These are phyloP conservation scores for Alentia gelatinosa DNA, from an alignment of 2,888 invertebrate genomes.

Conservation along the genomic window DNA sequence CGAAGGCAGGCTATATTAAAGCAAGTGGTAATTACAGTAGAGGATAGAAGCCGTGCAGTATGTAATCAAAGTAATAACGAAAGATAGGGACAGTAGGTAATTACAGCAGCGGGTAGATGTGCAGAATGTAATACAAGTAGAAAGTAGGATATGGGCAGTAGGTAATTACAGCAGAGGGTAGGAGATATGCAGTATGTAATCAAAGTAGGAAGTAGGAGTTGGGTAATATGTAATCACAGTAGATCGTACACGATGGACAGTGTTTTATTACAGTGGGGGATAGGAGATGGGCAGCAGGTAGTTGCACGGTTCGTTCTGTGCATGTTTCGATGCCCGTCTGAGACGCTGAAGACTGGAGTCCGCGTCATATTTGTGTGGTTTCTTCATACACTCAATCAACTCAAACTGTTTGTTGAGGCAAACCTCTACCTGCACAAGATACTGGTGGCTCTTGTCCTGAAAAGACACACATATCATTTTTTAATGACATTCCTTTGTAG, in stretches of 20 bases:
- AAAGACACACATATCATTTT: neutral
- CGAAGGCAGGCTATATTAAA: no score
- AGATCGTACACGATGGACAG: neutral
- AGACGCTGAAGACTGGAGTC: neutral
- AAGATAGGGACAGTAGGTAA: neutral
- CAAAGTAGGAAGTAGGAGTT: neutral
- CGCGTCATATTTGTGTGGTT: neutral
- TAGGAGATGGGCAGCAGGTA: slow-evolving; percentile 12
- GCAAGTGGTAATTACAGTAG: no score
- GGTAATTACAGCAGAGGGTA: neutral
- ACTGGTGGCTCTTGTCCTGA: neutral
- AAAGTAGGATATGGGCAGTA: neutral
- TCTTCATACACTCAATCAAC: neutral
- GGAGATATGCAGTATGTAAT: neutral
- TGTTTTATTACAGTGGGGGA: neutral
- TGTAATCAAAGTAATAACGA: no score
- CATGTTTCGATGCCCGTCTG: neutral
- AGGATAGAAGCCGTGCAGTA: no score
- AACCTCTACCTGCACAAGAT: neutral
- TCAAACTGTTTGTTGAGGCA: neutral
- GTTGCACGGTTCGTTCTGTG: neutral
- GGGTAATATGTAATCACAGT: neutral
- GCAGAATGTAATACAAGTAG: neutral
- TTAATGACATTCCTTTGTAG: no score
- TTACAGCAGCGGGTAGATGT: neutral